Percentiles rank a stretch among this genome's conserved stretches.
Conservation (phyloP, 1,140 invertebrate species). For the Brachionus calyciflorus region DNA sequence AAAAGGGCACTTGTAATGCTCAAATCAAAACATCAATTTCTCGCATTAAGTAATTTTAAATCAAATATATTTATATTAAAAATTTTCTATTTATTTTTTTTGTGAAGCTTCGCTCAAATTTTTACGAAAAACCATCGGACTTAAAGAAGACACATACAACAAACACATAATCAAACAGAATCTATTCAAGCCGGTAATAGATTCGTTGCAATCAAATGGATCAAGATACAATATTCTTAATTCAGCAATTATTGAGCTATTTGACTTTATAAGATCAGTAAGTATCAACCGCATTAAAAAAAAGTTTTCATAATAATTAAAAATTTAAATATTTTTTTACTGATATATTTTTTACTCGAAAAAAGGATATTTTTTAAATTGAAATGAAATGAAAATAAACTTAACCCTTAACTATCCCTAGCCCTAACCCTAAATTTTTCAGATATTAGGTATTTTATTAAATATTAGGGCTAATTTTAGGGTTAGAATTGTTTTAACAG, state of each 20-base stretch:
- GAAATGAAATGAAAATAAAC: too few species aligned
- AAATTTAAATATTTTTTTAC: too few species aligned
- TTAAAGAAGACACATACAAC: conserved; percentile 98
- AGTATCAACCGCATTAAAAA: conserved; percentile 49
- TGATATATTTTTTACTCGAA: too few species aligned
- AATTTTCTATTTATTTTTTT: conserved; percentile 47
- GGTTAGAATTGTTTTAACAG: too few species aligned
- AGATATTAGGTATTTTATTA: too few species aligned
- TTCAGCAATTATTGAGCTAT: conserved; percentile 96
- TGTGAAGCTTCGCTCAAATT: conserved; percentile 79
- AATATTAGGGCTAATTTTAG: too few species aligned
- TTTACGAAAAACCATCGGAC: conserved; percentile 89
- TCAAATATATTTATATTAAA: conserved; percentile 48
- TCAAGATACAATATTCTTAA: conserved; percentile 96
- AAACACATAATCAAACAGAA: conserved; percentile 91
- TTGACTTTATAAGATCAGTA: conserved; percentile 81
- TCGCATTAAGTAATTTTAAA: conserved; percentile 86
- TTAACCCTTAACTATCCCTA: too few species aligned
- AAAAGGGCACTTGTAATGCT: conserved; percentile 89
- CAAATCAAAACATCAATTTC: conserved; percentile 95
- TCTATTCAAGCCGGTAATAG: conserved; percentile 89
- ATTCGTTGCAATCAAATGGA: conserved; percentile 92
- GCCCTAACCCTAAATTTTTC: too few species aligned
- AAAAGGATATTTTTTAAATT: too few species aligned
- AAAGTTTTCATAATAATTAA: too few species aligned